Evolutionary conservation across 2,888 invertebrate genomes (phyloP), one percentile per base, ranked within the genome.

Genomic region (Cephus rjabovi): DNA sequence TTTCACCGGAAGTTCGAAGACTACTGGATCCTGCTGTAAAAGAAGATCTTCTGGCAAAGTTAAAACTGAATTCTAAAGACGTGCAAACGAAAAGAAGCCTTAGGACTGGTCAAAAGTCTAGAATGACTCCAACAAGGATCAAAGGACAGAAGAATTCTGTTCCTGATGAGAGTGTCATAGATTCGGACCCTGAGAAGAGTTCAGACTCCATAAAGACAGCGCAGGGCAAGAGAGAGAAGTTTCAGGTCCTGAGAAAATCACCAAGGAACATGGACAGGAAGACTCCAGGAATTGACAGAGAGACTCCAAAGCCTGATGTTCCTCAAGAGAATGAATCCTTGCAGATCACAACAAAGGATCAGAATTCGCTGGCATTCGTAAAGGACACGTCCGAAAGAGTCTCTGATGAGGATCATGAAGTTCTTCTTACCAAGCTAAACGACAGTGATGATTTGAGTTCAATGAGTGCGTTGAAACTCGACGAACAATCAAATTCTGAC

Each of bases 1-100:
- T 87, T 1, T 83, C 86, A 1, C 83, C 83, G 33, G 88, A 87
- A 74, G 87, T 87, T 30, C 86, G 85, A 75, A 88, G 86, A 75
- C 79, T 88, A 1, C 79, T 88, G n/a, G 85, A 81, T 0, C 35
- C 34, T 34, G 34, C 34, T 74, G 34, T 34, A 23, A 71, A 83
- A 34, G 85, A 87, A 0, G 86, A 87, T 76, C 68, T 87, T 34
- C 70, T 85, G 35, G 80, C 78, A 1, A 86, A 83, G 34, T 75
- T 86, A 68, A 85, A 82, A 3, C 68, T 85, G 1, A 81, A 84
- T 12, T 81, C 81, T 9, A 81, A 80, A 1, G 81, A 82, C 1
- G 76, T 78, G 34, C 12, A 79, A 68, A n/a, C 15, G 23, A 1
- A 56, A 4, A 77, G 35, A 6, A 84, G 74, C 33, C 71, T 30